phyloP scores from a whole-genome alignment of 2,888 invertebrate species.

The Girardia tigrina region DNA sequence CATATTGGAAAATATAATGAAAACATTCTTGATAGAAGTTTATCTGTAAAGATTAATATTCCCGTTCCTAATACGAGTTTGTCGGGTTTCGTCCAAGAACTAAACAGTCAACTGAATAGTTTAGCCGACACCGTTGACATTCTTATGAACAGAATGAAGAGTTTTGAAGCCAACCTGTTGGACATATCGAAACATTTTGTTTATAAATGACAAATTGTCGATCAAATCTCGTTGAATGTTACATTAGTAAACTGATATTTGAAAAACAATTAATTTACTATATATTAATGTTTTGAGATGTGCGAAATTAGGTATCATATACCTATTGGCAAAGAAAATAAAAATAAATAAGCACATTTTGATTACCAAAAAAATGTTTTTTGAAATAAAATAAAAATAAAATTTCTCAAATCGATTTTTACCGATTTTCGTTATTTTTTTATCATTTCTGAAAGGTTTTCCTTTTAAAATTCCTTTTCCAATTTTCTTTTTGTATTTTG shows the following conservation, averaged over 20 bases:
- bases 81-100: neutral
- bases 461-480: too few species aligned
- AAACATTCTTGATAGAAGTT: neutral
- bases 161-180: neutral
- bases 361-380: too few species aligned
- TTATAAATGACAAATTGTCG: neutral
- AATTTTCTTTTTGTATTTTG: too few species aligned
- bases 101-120: neutral
- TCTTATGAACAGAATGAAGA: neutral
- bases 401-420: too few species aligned
- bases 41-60: neutral
- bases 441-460: too few species aligned
- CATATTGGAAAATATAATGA: neutral
- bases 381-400: too few species aligned
- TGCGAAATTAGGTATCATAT: neutral
- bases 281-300: neutral
- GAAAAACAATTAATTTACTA: conserved; percentile 16
- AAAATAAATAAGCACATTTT: too few species aligned
- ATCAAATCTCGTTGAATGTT: neutral
- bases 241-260: neutral
- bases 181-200: neutral
- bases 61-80: conserved; percentile 8
- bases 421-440: too few species aligned
- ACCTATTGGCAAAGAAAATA: conserved; percentile 1
- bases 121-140: neutral